A percentile compares a stretch with the other conserved stretches of the same genome.
phyloP scores from a whole-genome alignment of 2,888 invertebrate species.

The Nebria brevicollis region DNA sequence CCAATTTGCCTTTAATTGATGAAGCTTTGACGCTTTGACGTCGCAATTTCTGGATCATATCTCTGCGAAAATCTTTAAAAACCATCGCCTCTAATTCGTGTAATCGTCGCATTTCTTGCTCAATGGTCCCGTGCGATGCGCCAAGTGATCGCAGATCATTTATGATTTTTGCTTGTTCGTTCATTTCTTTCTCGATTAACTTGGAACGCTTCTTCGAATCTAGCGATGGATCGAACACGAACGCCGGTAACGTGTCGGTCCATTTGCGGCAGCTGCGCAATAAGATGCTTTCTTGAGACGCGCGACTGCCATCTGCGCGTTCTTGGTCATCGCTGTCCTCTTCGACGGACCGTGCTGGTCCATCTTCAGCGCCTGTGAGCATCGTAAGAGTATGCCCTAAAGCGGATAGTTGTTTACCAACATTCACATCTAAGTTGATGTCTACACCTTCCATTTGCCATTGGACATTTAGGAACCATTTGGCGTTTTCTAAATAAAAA shows the following conservation, averaged over 20 bases:
- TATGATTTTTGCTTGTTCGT: constrained; percentile 95
- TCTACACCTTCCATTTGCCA: constrained; percentile 99
- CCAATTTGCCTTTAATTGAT: constrained; percentile 82
- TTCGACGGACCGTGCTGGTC: constrained; percentile 69
- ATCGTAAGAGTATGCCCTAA: constrained; percentile 95
- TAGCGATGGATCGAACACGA: constrained; percentile 81
- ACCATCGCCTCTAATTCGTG: constrained; percentile 94
- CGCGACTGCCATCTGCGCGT: constrained; percentile 71
- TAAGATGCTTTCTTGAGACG: constrained; percentile 61
- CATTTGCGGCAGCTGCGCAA: constrained; percentile 64
- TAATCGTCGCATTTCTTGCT: constrained; percentile 89
- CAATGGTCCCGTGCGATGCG: constrained; percentile 89
- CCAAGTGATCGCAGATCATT: constrained; percentile 90
- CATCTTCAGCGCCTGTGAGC: constrained; percentile 91
- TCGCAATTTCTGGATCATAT: constrained; percentile 91
- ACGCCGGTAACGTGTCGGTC: constrained; percentile 82
- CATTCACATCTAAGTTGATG: constrained; percentile 94
- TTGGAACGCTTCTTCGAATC: constrained; percentile 89
- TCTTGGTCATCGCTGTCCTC: constrained; percentile 80
- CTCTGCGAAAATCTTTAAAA: constrained; percentile 92
- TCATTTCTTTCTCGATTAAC: constrained; percentile 96
- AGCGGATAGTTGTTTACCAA: constrained; percentile 94
- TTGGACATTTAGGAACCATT: constrained; percentile 97
- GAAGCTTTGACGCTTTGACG: constrained; percentile 84
- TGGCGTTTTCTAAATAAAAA: constrained; percentile 80